Percentiles rank a stretch among this genome's conserved stretches.
These are phyloP conservation scores for Ditula angustiorana DNA, from an alignment of 2,888 invertebrate genomes.

Conservation along the genomic window DNA sequence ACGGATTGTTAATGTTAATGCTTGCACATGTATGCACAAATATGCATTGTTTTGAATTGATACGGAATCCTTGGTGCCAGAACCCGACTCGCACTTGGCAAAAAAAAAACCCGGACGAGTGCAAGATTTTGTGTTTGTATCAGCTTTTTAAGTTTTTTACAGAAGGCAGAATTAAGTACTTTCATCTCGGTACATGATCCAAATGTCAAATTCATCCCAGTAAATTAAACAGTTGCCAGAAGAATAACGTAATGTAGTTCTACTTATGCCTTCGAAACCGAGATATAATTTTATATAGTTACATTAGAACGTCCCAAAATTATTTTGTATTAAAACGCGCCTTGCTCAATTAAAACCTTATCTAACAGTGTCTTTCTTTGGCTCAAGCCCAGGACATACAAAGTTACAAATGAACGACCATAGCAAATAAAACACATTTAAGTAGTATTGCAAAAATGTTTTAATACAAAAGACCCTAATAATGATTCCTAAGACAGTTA, in stretches of 20 bases:
- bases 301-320: not conserved
- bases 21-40: too few relatives aligned
- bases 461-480: too few relatives aligned
- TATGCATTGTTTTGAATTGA: too few relatives aligned
- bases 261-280: not conserved
- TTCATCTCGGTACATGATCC: not conserved
- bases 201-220: not conserved
- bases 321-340: constrained; percentile 10
- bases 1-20: too few relatives aligned
- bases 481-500: too few relatives aligned
- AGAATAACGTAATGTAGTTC: not conserved
- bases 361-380: not conserved
- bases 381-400: not conserved
- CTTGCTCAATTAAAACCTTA: constrained; percentile 1
- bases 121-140: too few relatives aligned
- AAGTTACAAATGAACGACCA: not conserved
- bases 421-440: not conserved
- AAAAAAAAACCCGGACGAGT: too few relatives aligned
- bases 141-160: too few relatives aligned
- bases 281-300: not conserved
- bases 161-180: too few relatives aligned
- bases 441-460: too few relatives aligned
- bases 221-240: not conserved
- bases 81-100: too few relatives aligned
- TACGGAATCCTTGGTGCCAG: too few relatives aligned